A percentile compares a stretch with the other conserved stretches of the same genome.
Evolutionary conservation across 2,797 vertebrate species (phyloP).

Genomic region (Semotilus atromaculatus): DNA sequence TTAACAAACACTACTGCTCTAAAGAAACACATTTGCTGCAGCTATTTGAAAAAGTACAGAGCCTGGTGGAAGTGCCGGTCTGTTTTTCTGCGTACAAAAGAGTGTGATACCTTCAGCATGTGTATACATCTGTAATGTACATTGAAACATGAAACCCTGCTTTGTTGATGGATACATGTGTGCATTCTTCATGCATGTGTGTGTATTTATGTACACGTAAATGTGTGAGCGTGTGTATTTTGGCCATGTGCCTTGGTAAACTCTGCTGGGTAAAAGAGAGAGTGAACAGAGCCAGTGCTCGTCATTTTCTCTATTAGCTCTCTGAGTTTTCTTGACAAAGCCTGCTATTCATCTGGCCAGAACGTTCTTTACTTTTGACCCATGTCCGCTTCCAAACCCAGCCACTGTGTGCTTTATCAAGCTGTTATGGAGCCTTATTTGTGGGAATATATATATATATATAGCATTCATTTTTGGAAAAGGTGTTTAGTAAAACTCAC

Average conservation of each 20-base stretch:
- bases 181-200: conserved; percentile 52
- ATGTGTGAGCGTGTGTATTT: conserved; percentile 63
- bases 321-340: conserved; percentile 75
- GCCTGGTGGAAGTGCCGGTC: conserved; percentile 42
- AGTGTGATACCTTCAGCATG: conserved; percentile 23
- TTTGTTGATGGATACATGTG: conserved; percentile 28
- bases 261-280: conserved; percentile 58
- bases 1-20: conserved; percentile 62
- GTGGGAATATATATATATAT: conserved; percentile 73
- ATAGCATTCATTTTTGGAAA: conserved; percentile 67
- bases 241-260: conserved; percentile 78
- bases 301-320: conserved; percentile 78
- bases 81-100: neutral
- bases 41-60: conserved; percentile 57
- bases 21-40: conserved; percentile 61
- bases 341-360: conserved; percentile 74
- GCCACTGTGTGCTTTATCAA: conserved; percentile 60
- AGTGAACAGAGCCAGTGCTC: conserved; percentile 67
- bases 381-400: conserved; percentile 72
- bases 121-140: neutral
- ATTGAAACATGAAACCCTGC: conserved; percentile 18
- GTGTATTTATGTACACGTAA: conserved; percentile 46
- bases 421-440: conserved; percentile 71
- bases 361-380: conserved; percentile 71
- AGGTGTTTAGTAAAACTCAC: conserved; percentile 58